Conservation (phyloP, 2,113 vertebrate genomes). For the Scomber colias region DNA sequence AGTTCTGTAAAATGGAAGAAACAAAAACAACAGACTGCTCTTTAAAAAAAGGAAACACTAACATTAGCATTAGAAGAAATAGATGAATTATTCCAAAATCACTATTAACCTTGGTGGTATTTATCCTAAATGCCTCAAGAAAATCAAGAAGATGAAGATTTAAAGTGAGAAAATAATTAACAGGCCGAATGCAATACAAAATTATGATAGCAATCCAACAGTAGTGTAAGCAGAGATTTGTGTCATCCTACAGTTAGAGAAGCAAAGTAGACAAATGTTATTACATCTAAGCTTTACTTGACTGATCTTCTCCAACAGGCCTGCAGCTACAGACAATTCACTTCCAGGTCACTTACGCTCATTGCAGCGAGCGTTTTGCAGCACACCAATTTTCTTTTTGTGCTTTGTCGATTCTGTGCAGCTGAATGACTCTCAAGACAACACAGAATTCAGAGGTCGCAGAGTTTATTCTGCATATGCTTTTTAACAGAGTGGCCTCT, state of each 20-base stretch:
- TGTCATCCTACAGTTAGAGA: too few species aligned
- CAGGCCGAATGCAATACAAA: too few species aligned
- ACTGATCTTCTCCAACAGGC: not conserved
- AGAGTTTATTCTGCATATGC: slow-evolving; percentile 12
- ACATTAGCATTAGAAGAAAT: too few species aligned
- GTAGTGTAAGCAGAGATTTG: too few species aligned
- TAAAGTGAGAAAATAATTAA: too few species aligned
- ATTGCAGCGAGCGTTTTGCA: not conserved
- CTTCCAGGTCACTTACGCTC: slow-evolving; percentile 33
- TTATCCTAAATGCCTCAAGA: not conserved
- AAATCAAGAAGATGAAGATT: too few species aligned
- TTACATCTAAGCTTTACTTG: not conserved
- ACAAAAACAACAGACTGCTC: too few species aligned
- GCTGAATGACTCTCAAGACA: not conserved
- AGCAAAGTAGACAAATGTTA: not conserved
- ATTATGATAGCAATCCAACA: too few species aligned
- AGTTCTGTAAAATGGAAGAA: too few species aligned
- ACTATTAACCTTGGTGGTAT: not conserved
- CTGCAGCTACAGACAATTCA: slow-evolving; percentile 1
- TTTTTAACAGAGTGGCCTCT: slow-evolving; percentile 9
- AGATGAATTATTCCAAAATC: too few species aligned
- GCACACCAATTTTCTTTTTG: slow-evolving; percentile 14
- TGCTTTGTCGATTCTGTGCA: slow-evolving; percentile 14
- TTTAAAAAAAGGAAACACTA: too few species aligned
- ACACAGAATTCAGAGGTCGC: not conserved